These are phyloP conservation scores for Trachelipus rathkii DNA, from an alignment of 1,140 invertebrate genomes.

Conservation along the genomic window DNA sequence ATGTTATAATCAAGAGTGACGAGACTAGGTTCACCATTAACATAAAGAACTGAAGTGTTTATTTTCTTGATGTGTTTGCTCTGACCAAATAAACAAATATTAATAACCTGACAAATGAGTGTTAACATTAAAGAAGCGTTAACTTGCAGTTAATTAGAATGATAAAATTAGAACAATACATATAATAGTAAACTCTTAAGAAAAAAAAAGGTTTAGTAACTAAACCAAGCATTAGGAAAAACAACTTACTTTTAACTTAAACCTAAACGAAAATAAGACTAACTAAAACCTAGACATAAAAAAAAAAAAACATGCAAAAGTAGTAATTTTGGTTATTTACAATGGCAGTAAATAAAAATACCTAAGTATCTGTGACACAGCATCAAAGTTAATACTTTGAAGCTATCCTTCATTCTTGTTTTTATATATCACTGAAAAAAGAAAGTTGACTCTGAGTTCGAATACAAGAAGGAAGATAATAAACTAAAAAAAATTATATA, in stretches of 20 bases:
- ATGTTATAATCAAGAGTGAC: conserved; percentile 58
- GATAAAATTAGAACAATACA: no score
- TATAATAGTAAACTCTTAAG: no score
- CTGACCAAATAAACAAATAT: conserved; percentile 54
- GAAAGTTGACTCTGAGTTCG: background rate
- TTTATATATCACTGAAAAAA: background rate
- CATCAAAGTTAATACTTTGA: conserved; percentile 4
- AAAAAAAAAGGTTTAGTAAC: no score
- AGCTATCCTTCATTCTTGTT: conserved; percentile 3
- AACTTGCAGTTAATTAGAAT: no score
- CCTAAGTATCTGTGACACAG: background rate
- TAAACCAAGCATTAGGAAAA: no score
- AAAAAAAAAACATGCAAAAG: no score
- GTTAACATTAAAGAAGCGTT: no score
- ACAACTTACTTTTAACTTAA: no score
- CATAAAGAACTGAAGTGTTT: conserved; percentile 72
- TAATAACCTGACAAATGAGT: background rate
- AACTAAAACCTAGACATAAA: no score
- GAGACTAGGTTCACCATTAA: conserved; percentile 65
- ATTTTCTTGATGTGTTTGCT: conserved; percentile 73
- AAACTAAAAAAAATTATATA: background rate
- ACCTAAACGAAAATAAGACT: no score
- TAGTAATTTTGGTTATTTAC: no score
- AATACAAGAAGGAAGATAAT: background rate
- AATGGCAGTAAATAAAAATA: no score